These are phyloP conservation scores for Drosophila flavopinicola DNA, from an alignment of 2,888 invertebrate genomes.

Conservation along the genomic window DNA sequence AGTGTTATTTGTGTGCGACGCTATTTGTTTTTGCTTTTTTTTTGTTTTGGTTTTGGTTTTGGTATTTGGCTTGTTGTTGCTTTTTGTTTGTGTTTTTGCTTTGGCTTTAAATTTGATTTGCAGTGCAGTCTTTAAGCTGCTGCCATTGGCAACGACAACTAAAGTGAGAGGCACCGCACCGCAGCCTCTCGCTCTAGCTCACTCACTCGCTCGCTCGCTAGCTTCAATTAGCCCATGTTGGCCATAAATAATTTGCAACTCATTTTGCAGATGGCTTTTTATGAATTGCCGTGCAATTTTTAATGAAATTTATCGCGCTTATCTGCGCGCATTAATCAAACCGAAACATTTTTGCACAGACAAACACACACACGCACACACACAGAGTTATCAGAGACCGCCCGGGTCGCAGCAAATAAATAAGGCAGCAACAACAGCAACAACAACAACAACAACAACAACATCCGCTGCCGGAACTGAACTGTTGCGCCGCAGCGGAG, in stretches of 20 bases:
- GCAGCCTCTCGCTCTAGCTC: background rate
- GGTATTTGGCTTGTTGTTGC: slow-evolving; percentile 28
- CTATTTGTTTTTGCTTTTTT: slow-evolving; percentile 29
- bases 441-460: slow-evolving; percentile 14
- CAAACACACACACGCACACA: no score
- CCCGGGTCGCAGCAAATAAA: slow-evolving; percentile 57
- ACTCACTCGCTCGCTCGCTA: background rate
- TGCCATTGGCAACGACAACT: slow-evolving; percentile 38
- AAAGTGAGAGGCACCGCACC: slow-evolving; percentile 14
- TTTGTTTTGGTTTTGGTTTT: slow-evolving; percentile 25
- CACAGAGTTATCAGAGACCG: slow-evolving; percentile 51
- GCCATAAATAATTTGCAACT: slow-evolving; percentile 78
- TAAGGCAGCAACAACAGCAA: slow-evolving; percentile 33
- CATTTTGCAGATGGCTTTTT: slow-evolving; percentile 78
- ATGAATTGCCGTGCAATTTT: slow-evolving; percentile 80
- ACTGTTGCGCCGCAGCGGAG: slow-evolving; percentile 75
- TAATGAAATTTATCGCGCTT: slow-evolving; percentile 82
- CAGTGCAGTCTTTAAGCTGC: slow-evolving; percentile 49
- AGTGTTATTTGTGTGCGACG: slow-evolving; percentile 38
- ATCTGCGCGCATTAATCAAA: slow-evolving; percentile 83
- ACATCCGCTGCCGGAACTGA: slow-evolving; percentile 61
- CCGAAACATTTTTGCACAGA: slow-evolving; percentile 43
- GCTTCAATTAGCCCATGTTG: slow-evolving; percentile 15
- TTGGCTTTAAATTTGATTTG: slow-evolving; percentile 69
- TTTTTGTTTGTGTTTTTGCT: slow-evolving; percentile 29